Base-by-base conservation (phyloP, 2,888 invertebrate genomes). In the Sympetrum striolatum region DNA sequence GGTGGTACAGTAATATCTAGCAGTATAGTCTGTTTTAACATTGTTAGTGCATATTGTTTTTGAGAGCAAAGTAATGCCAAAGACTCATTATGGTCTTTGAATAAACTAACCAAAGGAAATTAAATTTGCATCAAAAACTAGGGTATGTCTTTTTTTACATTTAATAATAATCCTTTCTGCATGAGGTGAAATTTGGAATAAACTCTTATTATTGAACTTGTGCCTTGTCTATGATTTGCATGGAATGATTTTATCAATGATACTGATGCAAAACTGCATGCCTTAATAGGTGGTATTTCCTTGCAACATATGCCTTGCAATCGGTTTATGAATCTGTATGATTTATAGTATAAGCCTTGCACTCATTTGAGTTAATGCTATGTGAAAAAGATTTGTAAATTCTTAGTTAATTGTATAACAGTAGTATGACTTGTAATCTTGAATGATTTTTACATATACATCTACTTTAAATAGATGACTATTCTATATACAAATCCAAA, bases 401-500 rank as follows among this genome's bases (percentile, higher is more conserved):
- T 37, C 0, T 80, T 22, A 80, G 80, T 80, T 18, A 37, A 31
- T 31, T 79, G 80, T 39, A 90, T 91, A 91, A 91, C 90, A 91
- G 91, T 92, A 91, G 86, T 91, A 90, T 31, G 79, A 90, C 48
- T 44, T 80, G 22, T 80, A 79, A 37, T 53, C 22, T n/a, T 86
- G 60, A 58, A 86, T 82, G 86, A 58, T 86, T n/a, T n/a, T n/a
- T n/a, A n/a, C n/a, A n/a, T n/a, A n/a, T n/a, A 44, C 79, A 53
- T 90, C 22, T 79, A 79, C 15, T 10, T 39, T 79, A 39, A 18
- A 44, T 81, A 53, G 79, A 48, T 79, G 31, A 90, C 53, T 44
- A 44, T 39, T 79, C 79, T n/a, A 12, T 48, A 80, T 90, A 48
- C 79, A 64, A 79, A 81, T 18, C 53, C 18, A 18, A 53, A 53